Evolutionary conservation across 92 coral and sea anemone species (phyloP).

Genomic region (Epizoanthus rinbou): DNA sequence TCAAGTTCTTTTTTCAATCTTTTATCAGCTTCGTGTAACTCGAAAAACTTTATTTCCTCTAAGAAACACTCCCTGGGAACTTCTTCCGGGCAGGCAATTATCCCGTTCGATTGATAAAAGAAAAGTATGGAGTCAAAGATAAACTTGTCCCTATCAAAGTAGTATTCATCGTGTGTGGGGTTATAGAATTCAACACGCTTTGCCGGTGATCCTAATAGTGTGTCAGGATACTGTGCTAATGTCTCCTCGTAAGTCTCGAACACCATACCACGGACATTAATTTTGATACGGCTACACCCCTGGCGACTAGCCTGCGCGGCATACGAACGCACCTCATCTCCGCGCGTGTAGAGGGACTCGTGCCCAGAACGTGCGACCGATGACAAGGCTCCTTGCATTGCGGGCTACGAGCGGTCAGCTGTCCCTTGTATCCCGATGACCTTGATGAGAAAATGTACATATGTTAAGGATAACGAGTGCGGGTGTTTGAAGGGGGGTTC

Average conservation of each 20-base stretch:
- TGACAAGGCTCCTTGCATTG: slow-evolving; percentile 35
- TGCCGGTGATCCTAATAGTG: slow-evolving; percentile 77
- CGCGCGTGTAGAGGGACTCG: slow-evolving; percentile 20
- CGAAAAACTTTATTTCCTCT: slow-evolving; percentile 86
- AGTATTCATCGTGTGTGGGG: slow-evolving; percentile 77
- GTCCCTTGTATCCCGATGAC: background rate
- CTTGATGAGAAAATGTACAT: background rate
- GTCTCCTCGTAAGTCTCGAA: slow-evolving; percentile 95
- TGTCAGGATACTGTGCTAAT: slow-evolving; percentile 90
- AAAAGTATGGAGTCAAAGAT: slow-evolving; percentile 88
- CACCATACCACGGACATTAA: slow-evolving; percentile 87
- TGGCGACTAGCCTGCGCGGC: slow-evolving; percentile 20
- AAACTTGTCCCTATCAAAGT: slow-evolving; percentile 87
- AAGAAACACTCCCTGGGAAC: slow-evolving; percentile 86
- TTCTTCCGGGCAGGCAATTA: slow-evolving; percentile 89
- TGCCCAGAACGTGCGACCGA: slow-evolving; percentile 20
- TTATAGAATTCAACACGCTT: slow-evolving; percentile 77
- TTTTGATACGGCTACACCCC: slow-evolving; percentile 64
- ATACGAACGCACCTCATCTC: slow-evolving; percentile 16
- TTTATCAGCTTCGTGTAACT: slow-evolving; percentile 82
- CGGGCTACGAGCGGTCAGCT: background rate
- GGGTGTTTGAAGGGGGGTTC: too few relatives aligned
- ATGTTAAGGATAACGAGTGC: too few relatives aligned
- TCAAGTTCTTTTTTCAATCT: slow-evolving; percentile 75
- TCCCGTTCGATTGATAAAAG: slow-evolving; percentile 94